Evolutionary conservation across 2,888 invertebrate species (phyloP).

Genomic region (Fragum fragum): DNA sequence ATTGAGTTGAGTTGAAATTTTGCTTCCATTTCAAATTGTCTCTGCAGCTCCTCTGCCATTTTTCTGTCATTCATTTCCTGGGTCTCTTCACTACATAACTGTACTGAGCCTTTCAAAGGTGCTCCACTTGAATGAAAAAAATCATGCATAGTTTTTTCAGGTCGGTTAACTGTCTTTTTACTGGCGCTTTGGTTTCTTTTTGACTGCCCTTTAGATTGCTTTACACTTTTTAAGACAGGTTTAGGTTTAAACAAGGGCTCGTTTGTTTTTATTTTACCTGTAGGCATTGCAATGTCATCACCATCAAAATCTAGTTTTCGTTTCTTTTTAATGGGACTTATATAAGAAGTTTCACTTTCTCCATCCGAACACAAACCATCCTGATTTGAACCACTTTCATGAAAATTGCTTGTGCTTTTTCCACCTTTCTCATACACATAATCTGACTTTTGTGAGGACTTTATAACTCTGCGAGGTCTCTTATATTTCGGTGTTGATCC

Average conservation of each 20-base stretch:
- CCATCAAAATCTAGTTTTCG: background rate
- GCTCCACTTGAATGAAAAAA: conserved; percentile 32
- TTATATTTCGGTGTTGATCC: background rate
- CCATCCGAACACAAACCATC: conserved; percentile 30
- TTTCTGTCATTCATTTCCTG: conserved; percentile 56
- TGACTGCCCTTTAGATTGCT: conserved; percentile 17
- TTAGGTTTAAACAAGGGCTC: conserved; percentile 15
- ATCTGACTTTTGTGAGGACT: conserved; percentile 30
- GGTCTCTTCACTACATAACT: background rate
- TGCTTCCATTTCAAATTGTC: conserved; percentile 62
- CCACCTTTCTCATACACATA: conserved; percentile 31
- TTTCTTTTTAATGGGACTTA: background rate
- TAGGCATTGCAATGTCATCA: background rate
- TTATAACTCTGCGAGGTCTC: background rate
- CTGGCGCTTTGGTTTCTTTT: conserved; percentile 2
- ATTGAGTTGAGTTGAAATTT: conserved; percentile 52
- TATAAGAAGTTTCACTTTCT: conserved; percentile 25
- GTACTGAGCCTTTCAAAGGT: background rate
- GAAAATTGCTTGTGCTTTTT: background rate
- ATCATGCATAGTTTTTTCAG: conserved; percentile 47
- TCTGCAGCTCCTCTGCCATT: conserved; percentile 56
- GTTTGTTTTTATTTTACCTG: background rate
- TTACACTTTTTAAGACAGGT: conserved; percentile 34
- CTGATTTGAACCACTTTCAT: background rate
- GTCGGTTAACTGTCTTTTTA: conserved; percentile 5